phyloP scores from a whole-genome alignment of 2,888 invertebrate species.

The Drosophila pseudotalamancana region DNA sequence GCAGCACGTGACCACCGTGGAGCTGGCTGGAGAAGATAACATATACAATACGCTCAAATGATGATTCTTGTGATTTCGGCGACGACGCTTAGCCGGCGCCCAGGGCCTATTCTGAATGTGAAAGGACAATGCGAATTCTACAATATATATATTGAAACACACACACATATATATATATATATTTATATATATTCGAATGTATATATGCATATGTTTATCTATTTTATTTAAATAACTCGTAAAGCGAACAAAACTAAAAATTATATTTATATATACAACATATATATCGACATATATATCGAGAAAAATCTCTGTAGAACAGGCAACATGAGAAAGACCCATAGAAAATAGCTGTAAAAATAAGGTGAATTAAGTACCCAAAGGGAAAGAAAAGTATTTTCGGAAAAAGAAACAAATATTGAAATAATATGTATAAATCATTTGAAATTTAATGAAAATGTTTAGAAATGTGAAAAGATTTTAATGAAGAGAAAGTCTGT shows the following conservation, averaged over 20 bases:
- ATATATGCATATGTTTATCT: conserved; percentile 1
- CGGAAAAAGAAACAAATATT: not conserved
- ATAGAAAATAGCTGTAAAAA: conserved; percentile 17
- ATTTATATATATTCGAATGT: not conserved
- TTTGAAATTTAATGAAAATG: not conserved
- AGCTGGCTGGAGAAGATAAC: conserved; percentile 81
- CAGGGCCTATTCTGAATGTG: conserved; percentile 71
- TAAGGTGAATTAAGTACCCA: conserved; percentile 12
- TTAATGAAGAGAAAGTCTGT: not conserved
- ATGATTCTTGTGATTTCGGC: conserved; percentile 83
- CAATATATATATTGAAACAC: conserved; percentile 1
- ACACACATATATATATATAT: conserved; percentile 13
- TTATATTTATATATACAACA: conserved; percentile 4
- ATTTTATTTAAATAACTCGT: conserved; percentile 24
- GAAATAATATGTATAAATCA: not conserved
- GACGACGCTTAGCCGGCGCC: conserved; percentile 79
- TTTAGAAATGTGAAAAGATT: not conserved
- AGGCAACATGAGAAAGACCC: conserved; percentile 23
- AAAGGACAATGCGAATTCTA: conserved; percentile 46
- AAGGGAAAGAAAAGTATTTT: conserved; percentile 2
- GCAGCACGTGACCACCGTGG: conserved; percentile 72
- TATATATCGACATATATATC: not conserved
- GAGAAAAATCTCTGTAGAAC: conserved; percentile 11
- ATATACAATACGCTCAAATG: conserved; percentile 85
- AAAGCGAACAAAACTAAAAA: conserved; percentile 32